Percentiles rank a stretch among this genome's conserved stretches.
These are phyloP conservation scores for Cyanoderma ruficeps DNA, from an alignment of 2,113 vertebrate genomes.

Conservation along the genomic window DNA sequence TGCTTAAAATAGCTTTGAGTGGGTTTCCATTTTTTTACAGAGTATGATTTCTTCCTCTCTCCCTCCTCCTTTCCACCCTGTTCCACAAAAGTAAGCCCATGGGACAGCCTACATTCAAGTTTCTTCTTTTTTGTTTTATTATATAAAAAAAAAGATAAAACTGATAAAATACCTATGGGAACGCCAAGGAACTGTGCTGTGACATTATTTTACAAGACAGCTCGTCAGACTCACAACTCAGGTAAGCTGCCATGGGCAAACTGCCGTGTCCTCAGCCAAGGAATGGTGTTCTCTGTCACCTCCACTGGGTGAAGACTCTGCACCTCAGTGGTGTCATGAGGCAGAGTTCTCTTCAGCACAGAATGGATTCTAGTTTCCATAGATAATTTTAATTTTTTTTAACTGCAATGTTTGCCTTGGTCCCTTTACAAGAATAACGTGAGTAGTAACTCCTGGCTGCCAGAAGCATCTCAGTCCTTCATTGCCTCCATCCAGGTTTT, in stretches of 20 bases:
- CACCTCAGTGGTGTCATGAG: not conserved
- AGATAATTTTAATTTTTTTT: not conserved
- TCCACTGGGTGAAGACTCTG: not conserved
- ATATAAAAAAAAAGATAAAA: slow-evolving; percentile 3
- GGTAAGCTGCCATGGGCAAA: not conserved
- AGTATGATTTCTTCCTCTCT: slow-evolving; percentile 19
- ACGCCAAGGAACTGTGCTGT: not conserved
- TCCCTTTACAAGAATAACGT: not conserved
- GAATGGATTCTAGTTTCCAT: not conserved
- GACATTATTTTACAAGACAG: slow-evolving; percentile 27
- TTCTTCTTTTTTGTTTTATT: not conserved
- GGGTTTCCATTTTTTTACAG: not conserved
- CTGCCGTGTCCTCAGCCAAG: not conserved
- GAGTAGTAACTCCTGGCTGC: not conserved
- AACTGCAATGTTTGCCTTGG: not conserved
- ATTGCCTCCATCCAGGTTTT: not conserved
- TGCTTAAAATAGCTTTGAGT: slow-evolving; percentile 46
- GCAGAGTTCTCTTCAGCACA: not conserved
- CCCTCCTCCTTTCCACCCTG: not conserved
- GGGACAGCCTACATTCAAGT: not conserved
- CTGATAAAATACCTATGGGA: not conserved
- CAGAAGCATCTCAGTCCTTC: not conserved
- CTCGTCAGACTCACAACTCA: not conserved
- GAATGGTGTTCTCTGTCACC: not conserved
- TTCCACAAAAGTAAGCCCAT: slow-evolving; percentile 30